phyloP scores from a whole-genome alignment of 1,140 invertebrate genomes.

The Magallana angulata region DNA sequence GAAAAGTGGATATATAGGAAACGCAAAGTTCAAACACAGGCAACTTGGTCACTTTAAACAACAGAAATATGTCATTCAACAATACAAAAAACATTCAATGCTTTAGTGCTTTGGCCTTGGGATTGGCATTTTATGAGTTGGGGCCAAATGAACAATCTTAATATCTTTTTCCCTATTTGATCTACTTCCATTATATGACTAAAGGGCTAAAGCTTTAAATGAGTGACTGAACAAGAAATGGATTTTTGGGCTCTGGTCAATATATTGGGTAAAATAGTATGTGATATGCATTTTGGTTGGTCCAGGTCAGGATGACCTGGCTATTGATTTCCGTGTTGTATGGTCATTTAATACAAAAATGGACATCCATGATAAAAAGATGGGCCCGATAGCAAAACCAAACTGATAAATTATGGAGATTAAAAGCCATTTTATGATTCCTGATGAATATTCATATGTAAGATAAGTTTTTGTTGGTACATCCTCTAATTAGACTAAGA shows the following conservation, averaged over 20 bases:
- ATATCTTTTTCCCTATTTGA: constrained; percentile 17
- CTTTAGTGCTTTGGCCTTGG: not conserved
- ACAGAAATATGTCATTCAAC: constrained; percentile 18
- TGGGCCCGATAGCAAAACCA: constrained; percentile 31
- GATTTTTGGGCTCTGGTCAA: constrained; percentile 16
- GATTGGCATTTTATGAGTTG: not conserved
- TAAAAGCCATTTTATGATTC: constrained; percentile 28
- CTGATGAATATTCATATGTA: constrained; percentile 23
- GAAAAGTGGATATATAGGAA: constrained; percentile 12
- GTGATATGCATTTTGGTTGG: constrained; percentile 26
- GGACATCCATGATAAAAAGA: constrained; percentile 32
- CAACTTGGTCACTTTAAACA: constrained; percentile 22
- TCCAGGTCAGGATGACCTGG: not conserved
- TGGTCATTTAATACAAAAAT: constrained; percentile 38
- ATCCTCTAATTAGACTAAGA: not conserved
- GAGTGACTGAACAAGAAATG: not conserved
- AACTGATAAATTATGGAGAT: constrained; percentile 36
- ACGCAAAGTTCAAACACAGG: constrained; percentile 7
- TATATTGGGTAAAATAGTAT: constrained; percentile 12
- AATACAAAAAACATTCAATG: constrained; percentile 3
- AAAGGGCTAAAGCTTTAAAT: not conserved
- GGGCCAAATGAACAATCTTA: not conserved
- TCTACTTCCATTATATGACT: constrained; percentile 14
- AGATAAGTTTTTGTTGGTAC: constrained; percentile 17
- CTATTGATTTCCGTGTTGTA: constrained; percentile 25